phyloP scores from a whole-genome alignment of 37 sponge, comb jelly and placozoan species.

The Tethya wilhelma region DNA sequence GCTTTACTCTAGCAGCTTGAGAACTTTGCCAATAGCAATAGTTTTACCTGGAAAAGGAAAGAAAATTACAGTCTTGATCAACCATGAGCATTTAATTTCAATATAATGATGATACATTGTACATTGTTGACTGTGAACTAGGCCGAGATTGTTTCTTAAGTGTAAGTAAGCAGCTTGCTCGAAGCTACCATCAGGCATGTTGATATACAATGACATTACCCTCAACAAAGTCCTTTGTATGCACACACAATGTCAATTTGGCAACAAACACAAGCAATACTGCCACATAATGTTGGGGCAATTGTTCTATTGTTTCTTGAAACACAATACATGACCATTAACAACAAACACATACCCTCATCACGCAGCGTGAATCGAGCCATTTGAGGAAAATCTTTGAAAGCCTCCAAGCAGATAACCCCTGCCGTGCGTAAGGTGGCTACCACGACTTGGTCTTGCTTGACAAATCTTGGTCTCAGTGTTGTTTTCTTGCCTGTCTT shows the following conservation, averaged over 20 bases:
- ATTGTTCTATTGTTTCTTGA: too few species aligned
- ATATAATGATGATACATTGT: too few species aligned
- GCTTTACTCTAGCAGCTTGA: constrained; percentile 83
- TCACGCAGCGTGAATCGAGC: constrained; percentile 97
- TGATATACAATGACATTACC: too few species aligned
- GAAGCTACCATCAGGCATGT: too few species aligned
- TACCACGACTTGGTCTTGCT: constrained; percentile 88
- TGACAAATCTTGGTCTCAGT: constrained; percentile 90
- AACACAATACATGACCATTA: too few species aligned
- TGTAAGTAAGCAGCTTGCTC: too few species aligned
- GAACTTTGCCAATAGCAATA: constrained; percentile 96
- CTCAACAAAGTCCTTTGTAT: background rate
- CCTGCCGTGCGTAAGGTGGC: constrained; percentile 85
- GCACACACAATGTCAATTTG: too few species aligned
- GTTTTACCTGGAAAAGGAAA: constrained; percentile 79
- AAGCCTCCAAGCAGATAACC: constrained; percentile 93
- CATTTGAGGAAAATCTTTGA: constrained; percentile 97
- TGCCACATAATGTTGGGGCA: too few species aligned
- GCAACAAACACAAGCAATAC: too few species aligned
- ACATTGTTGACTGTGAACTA: too few species aligned
- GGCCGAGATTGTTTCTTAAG: too few species aligned
- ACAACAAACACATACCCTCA: constrained; percentile 98
- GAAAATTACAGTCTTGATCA: background rate
- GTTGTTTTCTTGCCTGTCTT: constrained; percentile 89
- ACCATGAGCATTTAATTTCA: background rate